Evolutionary conservation across 64 coral and sea anemone species (phyloP), one percentile per base, ranked within the genome.

Genomic region (Pocillopora verrucosa): DNA sequence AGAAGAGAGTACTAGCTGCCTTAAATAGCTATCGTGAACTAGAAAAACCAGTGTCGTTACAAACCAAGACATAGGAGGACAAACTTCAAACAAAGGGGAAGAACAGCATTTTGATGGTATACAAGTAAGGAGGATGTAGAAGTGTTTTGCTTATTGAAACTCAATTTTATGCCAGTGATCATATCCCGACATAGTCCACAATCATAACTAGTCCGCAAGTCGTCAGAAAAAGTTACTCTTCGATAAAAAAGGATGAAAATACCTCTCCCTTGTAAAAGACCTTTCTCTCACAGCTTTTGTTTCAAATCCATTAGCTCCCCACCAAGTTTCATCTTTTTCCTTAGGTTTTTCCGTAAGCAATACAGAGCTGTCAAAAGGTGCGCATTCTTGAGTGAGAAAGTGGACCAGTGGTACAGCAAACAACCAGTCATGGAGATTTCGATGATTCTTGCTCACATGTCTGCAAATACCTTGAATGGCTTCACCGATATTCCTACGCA

Each of bases 301-400:
- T 4, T 84, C 80, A 80, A 91, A 85, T 73, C 89, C 80, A 74
- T 56, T 38, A 37, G 89, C 89, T 45, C 89, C 89, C 89, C 89
- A 91, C 89, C 89, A 91, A 13, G 62, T 65, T 14, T 83, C 80
- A 67, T 85, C 89, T 6, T 75, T 62, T 73, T 61, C 19, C 61
- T 37, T 91, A 4, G 89, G 89, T 76, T 91, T 72, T 37, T 77
- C 89, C 80, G 84, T 91, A 20, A 91, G 78, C 51, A 91, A 56
- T 13, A 85, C 72, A 13, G 80, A 68, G 38, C 76, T 34, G 37
- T 19, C 22, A 45, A 91, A 91, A 20, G 89, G 89, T 36, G 38
- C 19, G 16, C 80, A 77, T n/a, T 22, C 70, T 36, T 85, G 80
- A 36, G 75, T 74, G 10, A 84, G 72, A 22, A 91, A 91, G 67